Evolutionary conservation across 2,113 vertebrate genomes (phyloP), one percentile per base, ranked within the genome.

Genomic region (Scopus umbretta): DNA sequence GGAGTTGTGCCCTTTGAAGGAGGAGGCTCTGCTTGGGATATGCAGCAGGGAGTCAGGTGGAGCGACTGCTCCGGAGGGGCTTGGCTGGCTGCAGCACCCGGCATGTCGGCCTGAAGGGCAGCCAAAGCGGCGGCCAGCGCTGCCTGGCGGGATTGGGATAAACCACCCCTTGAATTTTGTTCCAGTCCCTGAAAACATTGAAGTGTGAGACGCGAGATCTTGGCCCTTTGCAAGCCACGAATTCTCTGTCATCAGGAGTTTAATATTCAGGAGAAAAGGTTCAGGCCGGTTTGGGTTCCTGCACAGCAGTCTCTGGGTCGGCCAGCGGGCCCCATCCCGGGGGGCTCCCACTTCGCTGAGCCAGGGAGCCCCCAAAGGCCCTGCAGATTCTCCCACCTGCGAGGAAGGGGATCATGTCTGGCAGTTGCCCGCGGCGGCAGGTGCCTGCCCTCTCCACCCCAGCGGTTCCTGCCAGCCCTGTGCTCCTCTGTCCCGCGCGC

Each of bases 381-480:
- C 30, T 11, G 12, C 0, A 2, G 9, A 7, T 38, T 20, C 53
- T 21, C 29, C 52, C 0, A 0, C 23, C 59, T 25, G 13, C 0
- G 7, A 43, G 27, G 45, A 38, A 6, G 29, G 34, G 67, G 68
- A 32, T 42, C 18, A 6, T 1, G 17, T 26, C 16, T 6, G 61
- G 50, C 11, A 8, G 40, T 26, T 34, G 52, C 53, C 40, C 26
- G 53, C 3, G 7, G 40, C 9, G 5, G 49, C 50, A 7, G 61
- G 61, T 34, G 71, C n/a, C 23, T 55, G 53, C 25, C 55, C 56
- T 42, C 47, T 34, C 50, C 14, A 5, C 52, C 22, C 20, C 53
- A 3, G 53, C 2, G 26, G 50, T 25, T 34, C 29, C 30, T n/a
- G 42, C 75, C 79, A 34, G 81, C 21, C 66, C 36, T 1, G 8